These are phyloP conservation scores for Andrena flavipes DNA, from an alignment of 2,888 invertebrate genomes.

Conservation along the genomic window DNA sequence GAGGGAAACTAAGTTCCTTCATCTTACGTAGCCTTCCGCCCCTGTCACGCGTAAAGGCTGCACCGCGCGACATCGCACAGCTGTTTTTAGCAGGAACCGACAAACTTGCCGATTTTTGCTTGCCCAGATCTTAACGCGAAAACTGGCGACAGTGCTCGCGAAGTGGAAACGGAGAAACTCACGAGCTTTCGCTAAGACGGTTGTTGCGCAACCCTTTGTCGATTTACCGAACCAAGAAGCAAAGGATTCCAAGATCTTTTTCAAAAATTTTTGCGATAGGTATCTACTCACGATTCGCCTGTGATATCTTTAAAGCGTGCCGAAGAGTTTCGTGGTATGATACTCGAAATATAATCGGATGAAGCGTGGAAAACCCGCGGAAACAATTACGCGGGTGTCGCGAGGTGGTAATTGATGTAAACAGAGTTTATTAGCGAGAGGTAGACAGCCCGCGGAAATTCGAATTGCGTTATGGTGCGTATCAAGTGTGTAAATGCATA, in stretches of 20 bases:
- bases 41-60: constrained; percentile 4
- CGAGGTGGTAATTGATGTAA: not conserved
- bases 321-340: not conserved
- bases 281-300: too few species aligned
- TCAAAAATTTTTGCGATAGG: not conserved
- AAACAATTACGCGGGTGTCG: not conserved
- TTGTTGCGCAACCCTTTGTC: constrained; percentile 34
- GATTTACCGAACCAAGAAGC: constrained; percentile 27
- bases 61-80: constrained; percentile 7
- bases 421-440: not conserved
- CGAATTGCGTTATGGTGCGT: not conserved
- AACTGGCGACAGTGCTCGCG: constrained; percentile 7
- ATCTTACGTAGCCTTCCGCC: not conserved
- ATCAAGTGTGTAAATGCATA: too few species aligned
- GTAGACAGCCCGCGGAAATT: not conserved
- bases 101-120: constrained; percentile 36
- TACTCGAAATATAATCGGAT: too few species aligned
- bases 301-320: not conserved
- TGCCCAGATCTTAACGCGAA: constrained; percentile 36
- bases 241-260: not conserved
- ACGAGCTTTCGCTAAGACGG: not conserved
- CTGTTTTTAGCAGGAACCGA: constrained; percentile 6
- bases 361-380: too few species aligned
- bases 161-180: constrained; percentile 39
- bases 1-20: constrained; percentile 21